Base-by-base conservation (phyloP, 2,113 vertebrate genomes). In the Tragelaphus strepsiceros region DNA sequence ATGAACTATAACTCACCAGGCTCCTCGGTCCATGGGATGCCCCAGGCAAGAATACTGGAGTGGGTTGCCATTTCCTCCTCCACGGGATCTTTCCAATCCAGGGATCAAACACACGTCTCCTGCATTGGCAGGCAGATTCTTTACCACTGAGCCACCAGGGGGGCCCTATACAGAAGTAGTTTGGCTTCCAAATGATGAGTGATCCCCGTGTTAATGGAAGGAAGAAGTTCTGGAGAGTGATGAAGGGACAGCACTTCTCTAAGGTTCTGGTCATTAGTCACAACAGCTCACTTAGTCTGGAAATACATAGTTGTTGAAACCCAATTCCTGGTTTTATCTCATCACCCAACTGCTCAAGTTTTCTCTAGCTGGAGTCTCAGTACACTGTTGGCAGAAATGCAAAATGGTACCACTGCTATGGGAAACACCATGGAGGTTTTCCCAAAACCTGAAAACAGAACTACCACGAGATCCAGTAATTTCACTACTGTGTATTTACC, bases 241-340 rank as follows among this genome's bases (percentile, higher is more conserved):
- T n/a, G 8, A 39, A 5, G 8, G 12, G 1, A 24, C 14, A 39
- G 51, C 1, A 84, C 9, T 0, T 49, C 39, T 80, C 58, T 54
- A 92, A 74, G 59, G 30, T 5, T 82, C 46, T 43, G 22, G 7
- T 59, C 71, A n/a, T 43, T 51, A 56, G 32, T 62, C 53, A 56
- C 43, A 81, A 51, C 7, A 89, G n/a, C n/a, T 16, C 28, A 35
- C 19, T 92, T 46, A 64, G 64, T 58, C 26, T n/a, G 19, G 46
- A 59, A 61, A 80, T 35, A 80, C 7, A 64, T 11, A 78, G 26
- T 17, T 35, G 3, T 9, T 51, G 49, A 61, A 59, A 61, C 3
- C 6, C n/a, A 28, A 39, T 26, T 39, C 28, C 26, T 83, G 2
- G 28, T 32, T 90, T 81, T 77, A 58, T n/a, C 56, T 58, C 4